Evolutionary conservation across 2,113 vertebrate genomes (phyloP).

Genomic region (Malurus melanocephalus): DNA sequence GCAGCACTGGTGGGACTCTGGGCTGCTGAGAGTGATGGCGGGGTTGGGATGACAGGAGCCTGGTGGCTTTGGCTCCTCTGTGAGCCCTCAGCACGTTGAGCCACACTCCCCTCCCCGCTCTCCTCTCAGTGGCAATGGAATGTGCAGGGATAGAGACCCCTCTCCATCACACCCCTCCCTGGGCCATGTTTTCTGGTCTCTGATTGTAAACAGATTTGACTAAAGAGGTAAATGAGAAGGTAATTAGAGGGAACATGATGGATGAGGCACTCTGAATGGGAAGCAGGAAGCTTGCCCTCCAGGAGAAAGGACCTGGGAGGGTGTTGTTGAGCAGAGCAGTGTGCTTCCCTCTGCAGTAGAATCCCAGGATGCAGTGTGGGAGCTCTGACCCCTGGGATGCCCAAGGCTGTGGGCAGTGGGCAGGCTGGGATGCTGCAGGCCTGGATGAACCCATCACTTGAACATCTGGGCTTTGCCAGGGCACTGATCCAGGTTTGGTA

Average conservation of each 20-base stretch:
- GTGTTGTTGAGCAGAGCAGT: background rate
- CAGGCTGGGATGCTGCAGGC: background rate
- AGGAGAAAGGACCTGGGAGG: background rate
- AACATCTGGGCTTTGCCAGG: background rate
- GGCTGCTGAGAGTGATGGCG: background rate
- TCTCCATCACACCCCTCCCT: background rate
- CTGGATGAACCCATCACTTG: background rate
- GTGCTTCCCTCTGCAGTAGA: accelerated
- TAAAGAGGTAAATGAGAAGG: conserved; percentile 77
- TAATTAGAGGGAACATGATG: conserved; percentile 74
- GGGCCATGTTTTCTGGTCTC: conserved; percentile 60
- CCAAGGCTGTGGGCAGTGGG: background rate
- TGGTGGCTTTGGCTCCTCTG: background rate
- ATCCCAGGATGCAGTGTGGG: accelerated
- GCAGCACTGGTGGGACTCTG: accelerated
- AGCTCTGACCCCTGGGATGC: background rate
- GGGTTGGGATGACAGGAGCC: background rate
- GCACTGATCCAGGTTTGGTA: accelerated
- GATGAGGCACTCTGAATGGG: conserved; percentile 61
- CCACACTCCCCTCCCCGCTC: accelerated
- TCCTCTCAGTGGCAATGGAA: background rate
- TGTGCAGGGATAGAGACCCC: background rate
- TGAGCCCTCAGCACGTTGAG: accelerated
- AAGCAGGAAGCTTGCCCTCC: background rate
- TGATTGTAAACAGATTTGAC: conserved; percentile 73